A percentile compares a stretch with the other conserved stretches of the same genome.
Evolutionary conservation across 2,113 vertebrate genomes (phyloP).

Genomic region (Onychorhynchus coronatus): DNA sequence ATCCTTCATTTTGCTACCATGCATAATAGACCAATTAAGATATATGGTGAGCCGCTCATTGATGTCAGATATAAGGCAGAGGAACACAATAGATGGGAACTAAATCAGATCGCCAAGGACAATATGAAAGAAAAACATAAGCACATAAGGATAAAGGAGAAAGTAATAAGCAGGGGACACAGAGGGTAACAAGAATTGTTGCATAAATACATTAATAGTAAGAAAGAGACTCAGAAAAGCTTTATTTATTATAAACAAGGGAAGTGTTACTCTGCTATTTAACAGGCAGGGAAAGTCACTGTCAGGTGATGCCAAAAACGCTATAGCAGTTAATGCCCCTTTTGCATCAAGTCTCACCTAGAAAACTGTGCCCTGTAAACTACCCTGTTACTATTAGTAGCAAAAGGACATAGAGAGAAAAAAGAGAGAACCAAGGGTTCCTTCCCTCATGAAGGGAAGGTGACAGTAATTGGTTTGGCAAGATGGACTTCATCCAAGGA

Average conservation of each 20-base stretch:
- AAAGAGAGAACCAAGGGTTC: background rate
- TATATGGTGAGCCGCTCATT: background rate
- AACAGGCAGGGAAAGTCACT: background rate
- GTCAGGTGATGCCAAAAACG: background rate
- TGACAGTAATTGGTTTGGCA: background rate
- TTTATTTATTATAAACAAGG: background rate
- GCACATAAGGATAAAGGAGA: background rate
- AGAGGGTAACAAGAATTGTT: background rate
- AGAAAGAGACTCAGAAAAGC: background rate
- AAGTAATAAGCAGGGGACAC: background rate
- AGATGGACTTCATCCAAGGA: background rate
- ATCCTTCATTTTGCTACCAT: background rate
- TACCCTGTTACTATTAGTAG: background rate
- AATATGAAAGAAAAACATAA: background rate
- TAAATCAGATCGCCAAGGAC: background rate
- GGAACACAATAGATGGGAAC: background rate
- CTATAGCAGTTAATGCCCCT: background rate
- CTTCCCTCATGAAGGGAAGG: background rate
- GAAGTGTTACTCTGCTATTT: background rate
- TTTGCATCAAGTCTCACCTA: background rate
- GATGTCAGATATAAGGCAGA: background rate
- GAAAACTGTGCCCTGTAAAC: background rate
- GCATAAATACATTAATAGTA: background rate
- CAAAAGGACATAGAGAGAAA: background rate
- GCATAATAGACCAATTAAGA: background rate